These are phyloP conservation scores for Eubasilissa regina DNA, from an alignment of 1,140 invertebrate species.

Conservation along the genomic window DNA sequence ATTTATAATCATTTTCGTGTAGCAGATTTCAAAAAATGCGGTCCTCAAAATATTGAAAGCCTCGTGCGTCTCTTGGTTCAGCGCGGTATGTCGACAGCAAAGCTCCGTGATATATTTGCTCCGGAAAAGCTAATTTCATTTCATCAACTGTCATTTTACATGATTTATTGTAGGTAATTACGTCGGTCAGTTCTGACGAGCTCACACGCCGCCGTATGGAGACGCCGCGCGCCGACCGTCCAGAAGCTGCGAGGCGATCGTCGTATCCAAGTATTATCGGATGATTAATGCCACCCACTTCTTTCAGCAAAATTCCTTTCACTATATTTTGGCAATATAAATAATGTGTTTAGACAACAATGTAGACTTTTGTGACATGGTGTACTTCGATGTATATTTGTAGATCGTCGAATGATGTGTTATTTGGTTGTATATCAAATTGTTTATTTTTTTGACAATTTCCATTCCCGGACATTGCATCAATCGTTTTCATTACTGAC, in stretches of 20 bases:
- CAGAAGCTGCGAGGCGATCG: background rate
- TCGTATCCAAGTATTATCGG: constrained; percentile 5
- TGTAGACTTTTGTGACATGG: background rate
- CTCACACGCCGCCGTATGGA: constrained; percentile 17
- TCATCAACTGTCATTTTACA: constrained; percentile 51
- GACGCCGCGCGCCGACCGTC: background rate
- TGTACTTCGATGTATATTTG: no score
- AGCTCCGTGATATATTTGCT: constrained; percentile 41
- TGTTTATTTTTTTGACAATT: constrained; percentile 25
- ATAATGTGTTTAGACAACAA: constrained; percentile 43
- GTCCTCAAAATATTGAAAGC: constrained; percentile 6
- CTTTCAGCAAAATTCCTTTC: constrained; percentile 13
- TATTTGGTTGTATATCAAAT: constrained; percentile 29
- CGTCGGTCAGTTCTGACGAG: constrained; percentile 39
- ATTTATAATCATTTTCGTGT: no score
- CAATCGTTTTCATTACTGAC: no score
- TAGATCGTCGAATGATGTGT: background rate
- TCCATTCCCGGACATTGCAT: no score
- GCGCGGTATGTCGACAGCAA: constrained; percentile 9
- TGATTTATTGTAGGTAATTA: constrained; percentile 52
- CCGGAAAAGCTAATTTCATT: constrained; percentile 48
- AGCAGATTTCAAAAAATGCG: background rate
- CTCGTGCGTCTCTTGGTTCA: background rate
- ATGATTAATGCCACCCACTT: constrained; percentile 35
- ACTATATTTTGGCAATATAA: constrained; percentile 21